Percentiles rank a stretch among this genome's conserved stretches.
Evolutionary conservation across 2,888 invertebrate species (phyloP).

Genomic region (Glyphotaelius pellucidus): DNA sequence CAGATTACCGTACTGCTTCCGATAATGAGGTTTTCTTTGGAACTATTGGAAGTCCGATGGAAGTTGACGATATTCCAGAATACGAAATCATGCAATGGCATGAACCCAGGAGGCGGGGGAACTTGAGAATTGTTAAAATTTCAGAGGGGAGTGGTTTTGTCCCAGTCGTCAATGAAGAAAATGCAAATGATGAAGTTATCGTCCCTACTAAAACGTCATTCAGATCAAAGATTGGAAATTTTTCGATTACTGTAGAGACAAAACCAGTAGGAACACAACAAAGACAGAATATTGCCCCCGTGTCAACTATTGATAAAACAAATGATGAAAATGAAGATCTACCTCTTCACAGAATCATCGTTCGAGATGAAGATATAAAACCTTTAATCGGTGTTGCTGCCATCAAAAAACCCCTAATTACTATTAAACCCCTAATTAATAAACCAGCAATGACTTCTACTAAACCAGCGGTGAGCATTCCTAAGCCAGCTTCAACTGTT

Average conservation of each 20-base stretch:
- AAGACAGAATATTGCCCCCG: not conserved
- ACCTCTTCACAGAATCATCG: not conserved
- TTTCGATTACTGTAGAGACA: not conserved
- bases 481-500: not conserved
- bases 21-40: slow-evolving; percentile 1
- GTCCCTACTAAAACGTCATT: not conserved
- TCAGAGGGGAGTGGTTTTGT: not conserved
- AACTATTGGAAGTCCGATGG: not conserved
- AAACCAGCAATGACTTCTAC: not conserved
- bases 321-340: not conserved
- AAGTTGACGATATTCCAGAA: slow-evolving; percentile 37
- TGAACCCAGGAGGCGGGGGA: slow-evolving; percentile 11
- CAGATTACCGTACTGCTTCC: not conserved
- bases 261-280: not conserved
- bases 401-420: not conserved
- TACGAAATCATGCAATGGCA: slow-evolving; percentile 35
- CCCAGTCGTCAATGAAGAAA: not conserved
- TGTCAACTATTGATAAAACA: not conserved
- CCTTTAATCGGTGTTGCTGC: not conserved
- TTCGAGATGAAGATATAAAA: slow-evolving; percentile 4
- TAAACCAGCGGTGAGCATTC: slow-evolving; percentile 20
- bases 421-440: not conserved
- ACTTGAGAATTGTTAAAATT: not conserved
- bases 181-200: not conserved
- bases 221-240: not conserved